Conservation (phyloP, 30 jellyfish, hydroid and myxozoan species). For the Euphysa ruthae region DNA sequence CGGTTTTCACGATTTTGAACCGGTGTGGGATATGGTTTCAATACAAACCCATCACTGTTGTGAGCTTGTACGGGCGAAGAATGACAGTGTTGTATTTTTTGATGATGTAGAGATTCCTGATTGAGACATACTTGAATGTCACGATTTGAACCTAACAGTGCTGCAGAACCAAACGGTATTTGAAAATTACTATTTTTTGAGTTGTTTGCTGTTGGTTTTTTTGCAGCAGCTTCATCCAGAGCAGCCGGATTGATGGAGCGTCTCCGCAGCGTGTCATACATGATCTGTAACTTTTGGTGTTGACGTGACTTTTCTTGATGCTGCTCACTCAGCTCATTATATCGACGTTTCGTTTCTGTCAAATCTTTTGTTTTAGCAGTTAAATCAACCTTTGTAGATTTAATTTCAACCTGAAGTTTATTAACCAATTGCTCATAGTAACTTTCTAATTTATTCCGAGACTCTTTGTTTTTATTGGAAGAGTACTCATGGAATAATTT, state of each 20-base stretch:
- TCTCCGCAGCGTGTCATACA: conserved; percentile 83
- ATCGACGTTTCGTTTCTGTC: conserved; percentile 67
- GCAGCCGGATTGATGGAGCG: conserved; percentile 26
- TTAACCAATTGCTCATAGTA: conserved; percentile 71
- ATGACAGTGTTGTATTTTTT: no score
- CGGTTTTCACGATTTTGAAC: neutral
- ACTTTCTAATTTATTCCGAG: conserved; percentile 73
- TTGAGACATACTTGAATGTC: no score
- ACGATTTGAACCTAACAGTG: conserved; percentile 10
- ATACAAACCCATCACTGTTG: conserved; percentile 33
- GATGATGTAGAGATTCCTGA: no score
- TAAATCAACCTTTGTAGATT: neutral
- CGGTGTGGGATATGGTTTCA: conserved; percentile 35
- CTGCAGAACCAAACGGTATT: conserved; percentile 14
- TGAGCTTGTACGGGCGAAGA: no score
- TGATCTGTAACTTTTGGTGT: conserved; percentile 84
- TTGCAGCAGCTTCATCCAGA: conserved; percentile 29
- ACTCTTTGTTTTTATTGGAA: conserved; percentile 71
- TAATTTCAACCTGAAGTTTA: conserved; percentile 68
- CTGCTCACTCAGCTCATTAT: conserved; percentile 75
- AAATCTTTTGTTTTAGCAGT: conserved; percentile 75
- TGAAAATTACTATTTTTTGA: conserved; percentile 15
- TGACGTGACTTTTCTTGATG: conserved; percentile 83
- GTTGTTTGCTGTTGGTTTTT: neutral
- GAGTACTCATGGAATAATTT: conserved; percentile 78